Conservation (phyloP, 2,888 invertebrate genomes). For the Ormyrus labotus region DNA sequence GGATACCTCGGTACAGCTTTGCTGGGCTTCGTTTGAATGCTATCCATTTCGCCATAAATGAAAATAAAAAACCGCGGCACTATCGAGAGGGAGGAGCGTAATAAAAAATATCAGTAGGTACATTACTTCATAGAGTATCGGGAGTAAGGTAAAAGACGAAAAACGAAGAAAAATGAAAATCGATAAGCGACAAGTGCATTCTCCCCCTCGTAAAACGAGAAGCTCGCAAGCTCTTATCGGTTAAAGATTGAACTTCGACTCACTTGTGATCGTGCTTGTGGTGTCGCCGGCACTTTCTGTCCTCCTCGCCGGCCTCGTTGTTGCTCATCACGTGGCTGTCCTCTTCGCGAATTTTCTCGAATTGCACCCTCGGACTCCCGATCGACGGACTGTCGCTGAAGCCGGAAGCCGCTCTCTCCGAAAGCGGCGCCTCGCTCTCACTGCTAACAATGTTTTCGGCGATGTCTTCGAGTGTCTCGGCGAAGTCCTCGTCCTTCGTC, state of each 20-base stretch:
- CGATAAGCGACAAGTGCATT: neutral
- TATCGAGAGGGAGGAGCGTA: too few relatives aligned
- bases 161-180: neutral
- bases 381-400: slow-evolving; percentile 66
- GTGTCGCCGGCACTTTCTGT: slow-evolving; percentile 70
- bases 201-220: too few relatives aligned
- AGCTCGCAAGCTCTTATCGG: too few relatives aligned
- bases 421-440: slow-evolving; percentile 72
- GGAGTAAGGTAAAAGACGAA: neutral
- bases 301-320: slow-evolving; percentile 66
- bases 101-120: too few relatives aligned
- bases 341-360: slow-evolving; percentile 71
- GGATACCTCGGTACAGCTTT: too few relatives aligned
- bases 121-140: too few relatives aligned
- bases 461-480: slow-evolving; percentile 60
- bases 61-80: too few relatives aligned
- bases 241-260: slow-evolving; percentile 36
- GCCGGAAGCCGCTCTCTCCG: slow-evolving; percentile 72
- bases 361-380: slow-evolving; percentile 72
- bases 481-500: slow-evolving; percentile 58
- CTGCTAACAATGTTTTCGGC: slow-evolving; percentile 59
- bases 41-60: too few relatives aligned
- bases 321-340: slow-evolving; percentile 58
- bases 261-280: slow-evolving; percentile 74
- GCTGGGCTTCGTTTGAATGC: too few relatives aligned